Evolutionary conservation across 2,888 invertebrate species (phyloP).

Genomic region (Drosophila anomalata): DNA sequence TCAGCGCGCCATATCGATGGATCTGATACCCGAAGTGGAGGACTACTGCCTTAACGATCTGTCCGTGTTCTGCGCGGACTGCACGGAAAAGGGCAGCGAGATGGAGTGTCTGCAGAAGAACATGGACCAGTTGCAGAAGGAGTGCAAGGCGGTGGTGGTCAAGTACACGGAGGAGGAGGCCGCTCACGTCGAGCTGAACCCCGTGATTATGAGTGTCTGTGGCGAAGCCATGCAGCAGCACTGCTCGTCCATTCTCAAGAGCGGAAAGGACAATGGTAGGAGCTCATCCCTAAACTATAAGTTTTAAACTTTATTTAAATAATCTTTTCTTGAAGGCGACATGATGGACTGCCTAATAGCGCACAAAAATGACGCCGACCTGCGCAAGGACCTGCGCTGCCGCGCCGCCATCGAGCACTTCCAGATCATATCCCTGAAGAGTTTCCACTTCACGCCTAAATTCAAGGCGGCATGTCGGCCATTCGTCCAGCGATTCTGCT

Average conservation of each 20-base stretch:
- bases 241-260: constrained; percentile 88
- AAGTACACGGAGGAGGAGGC: constrained; percentile 96
- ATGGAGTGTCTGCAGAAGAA: constrained; percentile 95
- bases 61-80: constrained; percentile 91
- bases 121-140: constrained; percentile 87
- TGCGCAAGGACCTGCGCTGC: constrained; percentile 92
- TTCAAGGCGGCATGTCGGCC: constrained; percentile 97
- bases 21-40: constrained; percentile 97
- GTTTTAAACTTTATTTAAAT: neutral
- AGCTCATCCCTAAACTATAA: neutral
- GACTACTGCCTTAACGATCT: constrained; percentile 94
- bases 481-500: constrained; percentile 89
- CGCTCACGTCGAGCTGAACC: constrained; percentile 95
- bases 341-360: constrained; percentile 97
- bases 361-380: constrained; percentile 94
- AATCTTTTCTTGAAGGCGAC: constrained; percentile 85
- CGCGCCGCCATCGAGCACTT: constrained; percentile 98
- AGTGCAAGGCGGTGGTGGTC: constrained; percentile 90
- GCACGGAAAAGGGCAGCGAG: constrained; percentile 95
- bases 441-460: constrained; percentile 96
- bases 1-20: constrained; percentile 95
- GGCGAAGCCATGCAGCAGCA: constrained; percentile 90
- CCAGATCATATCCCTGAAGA: constrained; percentile 96
- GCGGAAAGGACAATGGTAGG: constrained; percentile 88
- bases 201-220: constrained; percentile 93